Evolutionary conservation across 2,888 invertebrate genomes (phyloP), one percentile per base, ranked within the genome.

Genomic region (Caenorhabditis japonica): DNA sequence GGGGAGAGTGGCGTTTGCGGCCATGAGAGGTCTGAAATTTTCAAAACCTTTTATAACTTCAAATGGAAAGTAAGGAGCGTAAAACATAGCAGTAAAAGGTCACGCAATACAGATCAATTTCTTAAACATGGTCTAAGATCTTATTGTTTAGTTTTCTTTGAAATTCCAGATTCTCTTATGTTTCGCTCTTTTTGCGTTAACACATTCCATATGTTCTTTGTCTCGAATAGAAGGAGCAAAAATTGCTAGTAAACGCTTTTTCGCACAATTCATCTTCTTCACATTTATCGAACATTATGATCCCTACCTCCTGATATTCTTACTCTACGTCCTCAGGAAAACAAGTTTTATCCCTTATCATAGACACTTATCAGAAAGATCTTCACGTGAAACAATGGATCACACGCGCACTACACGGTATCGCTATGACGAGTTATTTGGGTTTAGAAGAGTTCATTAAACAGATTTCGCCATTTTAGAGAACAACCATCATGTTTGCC

Each of bases 1-100:
- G 0, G 78, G 78, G 4, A 78, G 64, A 0, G 73, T 78, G 23
- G 62, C 53, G 58, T 78, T 78, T 12, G 73, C 56, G 8, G 60
- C 61, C 71, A 68, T 71, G 1, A 30, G 33, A 4, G 49, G 66
- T 25, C 73, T 68, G 52, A 74, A 61, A 51, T 12, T 30, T 21
- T 43, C 12, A 15, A 7, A 43, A 3, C n/a, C n/a, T n/a, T n/a
- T n/a, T n/a, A n/a, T n/a, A n/a, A n/a, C n/a, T n/a, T n/a, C n/a
- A n/a, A n/a, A n/a, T n/a, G n/a, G n/a, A n/a, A n/a, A n/a, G n/a
- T n/a, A n/a, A n/a, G n/a, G n/a, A n/a, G n/a, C n/a, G n/a, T n/a
- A n/a, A n/a, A n/a, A n/a, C n/a, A n/a, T n/a, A n/a, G n/a, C n/a
- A n/a, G n/a, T n/a, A n/a, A n/a, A n/a, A n/a, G n/a, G n/a, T n/a